phyloP scores from a whole-genome alignment of 92 coral and sea anemone species.

The Ricordea florida region DNA sequence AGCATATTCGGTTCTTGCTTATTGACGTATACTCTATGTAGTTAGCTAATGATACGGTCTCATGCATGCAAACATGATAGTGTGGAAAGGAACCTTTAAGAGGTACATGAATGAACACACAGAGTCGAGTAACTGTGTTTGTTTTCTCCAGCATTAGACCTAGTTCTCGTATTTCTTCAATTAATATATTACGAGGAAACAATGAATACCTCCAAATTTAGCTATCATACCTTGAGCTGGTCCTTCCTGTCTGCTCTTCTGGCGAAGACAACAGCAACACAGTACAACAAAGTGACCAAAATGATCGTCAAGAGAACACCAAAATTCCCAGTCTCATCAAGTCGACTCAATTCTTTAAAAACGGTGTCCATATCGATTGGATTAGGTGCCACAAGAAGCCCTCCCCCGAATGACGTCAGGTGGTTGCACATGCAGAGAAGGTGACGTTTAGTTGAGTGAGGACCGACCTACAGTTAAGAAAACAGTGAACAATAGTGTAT shows the following conservation, averaged over 20 bases:
- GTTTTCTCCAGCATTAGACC: too few relatives aligned
- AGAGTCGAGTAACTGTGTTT: too few relatives aligned
- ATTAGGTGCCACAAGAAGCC: constrained; percentile 25
- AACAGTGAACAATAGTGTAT: not conserved
- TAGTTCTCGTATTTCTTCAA: too few relatives aligned
- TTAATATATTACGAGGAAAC: too few relatives aligned
- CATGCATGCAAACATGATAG: too few relatives aligned
- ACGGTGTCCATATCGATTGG: constrained; percentile 35
- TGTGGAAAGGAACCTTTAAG: too few relatives aligned
- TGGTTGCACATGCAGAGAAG: constrained; percentile 24
- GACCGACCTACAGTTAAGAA: not conserved
- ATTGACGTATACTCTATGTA: too few relatives aligned
- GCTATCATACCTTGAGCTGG: constrained; percentile 9
- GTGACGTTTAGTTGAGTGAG: not conserved
- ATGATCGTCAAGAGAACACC: constrained; percentile 33
- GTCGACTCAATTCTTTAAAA: constrained; percentile 8
- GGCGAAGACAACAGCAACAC: constrained; percentile 12
- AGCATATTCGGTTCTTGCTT: too few relatives aligned
- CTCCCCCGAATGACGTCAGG: constrained; percentile 36
- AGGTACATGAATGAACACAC: too few relatives aligned
- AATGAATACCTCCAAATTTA: not conserved
- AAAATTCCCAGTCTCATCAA: constrained; percentile 30
- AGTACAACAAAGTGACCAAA: constrained; percentile 6
- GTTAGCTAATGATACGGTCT: too few relatives aligned
- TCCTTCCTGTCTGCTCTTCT: constrained; percentile 30